A percentile compares a stretch with the other conserved stretches of the same genome.
These are phyloP conservation scores for Mustela erminea DNA, from an alignment of 2,797 vertebrate species.

Conservation along the genomic window DNA sequence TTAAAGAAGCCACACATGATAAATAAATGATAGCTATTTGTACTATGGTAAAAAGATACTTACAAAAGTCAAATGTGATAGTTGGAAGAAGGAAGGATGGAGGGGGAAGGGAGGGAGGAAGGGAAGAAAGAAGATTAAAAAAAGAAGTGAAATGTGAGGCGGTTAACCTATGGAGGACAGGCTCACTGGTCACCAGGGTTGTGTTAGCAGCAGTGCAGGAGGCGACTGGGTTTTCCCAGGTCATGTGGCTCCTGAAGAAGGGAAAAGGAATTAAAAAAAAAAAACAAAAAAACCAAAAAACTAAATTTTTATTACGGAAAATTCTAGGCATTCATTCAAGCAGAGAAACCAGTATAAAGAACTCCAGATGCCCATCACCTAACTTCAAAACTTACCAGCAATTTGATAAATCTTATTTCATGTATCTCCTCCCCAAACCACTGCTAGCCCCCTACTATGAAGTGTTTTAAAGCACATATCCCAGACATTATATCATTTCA, in stretches of 20 bases:
- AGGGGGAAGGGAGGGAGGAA: too few species aligned
- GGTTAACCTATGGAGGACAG: background rate
- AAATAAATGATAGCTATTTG: background rate
- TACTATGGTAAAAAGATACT: background rate
- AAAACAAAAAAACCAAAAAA: background rate
- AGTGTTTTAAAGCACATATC: slow-evolving; percentile 33
- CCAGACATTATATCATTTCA: background rate
- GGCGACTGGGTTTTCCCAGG: slow-evolving; percentile 29
- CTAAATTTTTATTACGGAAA: background rate
- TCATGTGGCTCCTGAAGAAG: background rate
- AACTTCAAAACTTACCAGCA: slow-evolving; percentile 39
- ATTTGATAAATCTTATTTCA: background rate
- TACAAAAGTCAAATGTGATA: background rate
- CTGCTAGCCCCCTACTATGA: background rate
- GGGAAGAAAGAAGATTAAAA: too few species aligned
- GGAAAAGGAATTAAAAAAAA: slow-evolving; percentile 2
- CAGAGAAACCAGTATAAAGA: slow-evolving; percentile 29
- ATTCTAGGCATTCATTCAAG: slow-evolving; percentile 42
- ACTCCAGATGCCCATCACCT: background rate
- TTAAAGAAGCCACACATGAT: background rate
- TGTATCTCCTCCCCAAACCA: background rate
- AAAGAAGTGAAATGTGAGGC: background rate
- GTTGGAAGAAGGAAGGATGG: too few species aligned
- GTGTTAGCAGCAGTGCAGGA: background rate
- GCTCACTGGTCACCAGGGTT: background rate